These are phyloP conservation scores for Festucalex cinctus DNA, from an alignment of 2,113 vertebrate species.

Conservation along the genomic window DNA sequence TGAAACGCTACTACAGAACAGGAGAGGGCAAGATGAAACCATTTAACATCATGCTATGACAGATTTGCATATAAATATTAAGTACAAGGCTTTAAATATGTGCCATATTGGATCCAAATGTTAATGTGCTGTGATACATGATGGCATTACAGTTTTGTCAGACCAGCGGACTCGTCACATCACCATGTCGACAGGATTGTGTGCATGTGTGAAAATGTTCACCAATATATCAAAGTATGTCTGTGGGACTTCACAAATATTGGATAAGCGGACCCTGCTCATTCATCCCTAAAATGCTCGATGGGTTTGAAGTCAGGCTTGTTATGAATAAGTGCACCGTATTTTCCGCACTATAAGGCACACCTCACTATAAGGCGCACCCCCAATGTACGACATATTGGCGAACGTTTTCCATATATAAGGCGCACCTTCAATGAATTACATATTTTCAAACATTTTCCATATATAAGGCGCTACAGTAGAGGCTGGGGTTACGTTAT, in stretches of 20 bases:
- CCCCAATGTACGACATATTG: too few relatives aligned
- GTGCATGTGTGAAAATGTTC: slow-evolving; percentile 2
- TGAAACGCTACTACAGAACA: slow-evolving; percentile 4
- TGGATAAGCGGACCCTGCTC: not conserved
- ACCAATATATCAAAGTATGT: not conserved
- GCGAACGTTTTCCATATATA: too few relatives aligned
- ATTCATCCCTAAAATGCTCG: not conserved
- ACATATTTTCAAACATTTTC: too few relatives aligned
- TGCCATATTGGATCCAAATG: not conserved
- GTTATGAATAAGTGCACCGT: not conserved
- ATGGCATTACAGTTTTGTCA: slow-evolving; percentile 14
- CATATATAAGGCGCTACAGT: too few relatives aligned
- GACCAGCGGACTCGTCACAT: slow-evolving; percentile 2
- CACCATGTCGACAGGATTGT: not conserved
- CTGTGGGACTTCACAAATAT: not conserved
- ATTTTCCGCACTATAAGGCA: too few relatives aligned
- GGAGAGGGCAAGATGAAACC: not conserved
- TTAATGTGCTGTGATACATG: slow-evolving; percentile 1
- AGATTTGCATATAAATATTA: not conserved
- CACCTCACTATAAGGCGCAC: too few relatives aligned
- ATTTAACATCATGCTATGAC: not conserved
- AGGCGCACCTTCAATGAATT: too few relatives aligned
- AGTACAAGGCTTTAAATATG: not conserved
- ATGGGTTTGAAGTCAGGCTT: not conserved
- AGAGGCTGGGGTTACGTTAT: too few relatives aligned